These are phyloP conservation scores for Coptodon bakossiorum DNA, from an alignment of 2,113 vertebrate genomes.

Conservation along the genomic window DNA sequence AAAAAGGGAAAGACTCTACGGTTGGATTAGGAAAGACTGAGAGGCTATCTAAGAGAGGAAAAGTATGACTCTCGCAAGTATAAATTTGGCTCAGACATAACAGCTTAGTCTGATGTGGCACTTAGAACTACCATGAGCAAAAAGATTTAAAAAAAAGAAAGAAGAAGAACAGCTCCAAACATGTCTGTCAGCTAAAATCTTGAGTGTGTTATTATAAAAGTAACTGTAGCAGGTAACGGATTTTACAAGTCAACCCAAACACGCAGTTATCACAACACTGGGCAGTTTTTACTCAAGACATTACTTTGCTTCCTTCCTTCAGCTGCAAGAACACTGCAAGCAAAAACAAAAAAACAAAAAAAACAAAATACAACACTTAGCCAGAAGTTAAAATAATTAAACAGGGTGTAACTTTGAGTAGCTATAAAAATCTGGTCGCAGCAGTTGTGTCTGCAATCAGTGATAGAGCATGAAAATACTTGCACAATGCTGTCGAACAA, in stretches of 20 bases:
- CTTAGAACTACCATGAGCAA: neutral
- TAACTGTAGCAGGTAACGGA: neutral
- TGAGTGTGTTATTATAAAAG: neutral
- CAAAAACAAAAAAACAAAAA: neutral
- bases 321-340: neutral
- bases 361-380: neutral
- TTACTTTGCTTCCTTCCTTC: neutral
- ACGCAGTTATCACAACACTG: neutral
- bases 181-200: neutral
- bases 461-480: neutral
- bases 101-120: neutral
- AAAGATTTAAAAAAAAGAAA: rapidly evolving
- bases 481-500: neutral
- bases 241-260: neutral
- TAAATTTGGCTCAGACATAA: neutral
- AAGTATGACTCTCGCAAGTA: neutral
- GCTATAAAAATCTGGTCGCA: neutral
- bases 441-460: neutral
- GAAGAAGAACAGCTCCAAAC: neutral
- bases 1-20: neutral
- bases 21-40: neutral
- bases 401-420: neutral
- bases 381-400: neutral
- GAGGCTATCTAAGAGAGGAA: neutral
- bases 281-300: neutral